Percentiles rank a stretch among this genome's conserved stretches.
These are phyloP conservation scores for Forbesichthys agassizii DNA, from an alignment of 2,113 vertebrate genomes.

Conservation along the genomic window DNA sequence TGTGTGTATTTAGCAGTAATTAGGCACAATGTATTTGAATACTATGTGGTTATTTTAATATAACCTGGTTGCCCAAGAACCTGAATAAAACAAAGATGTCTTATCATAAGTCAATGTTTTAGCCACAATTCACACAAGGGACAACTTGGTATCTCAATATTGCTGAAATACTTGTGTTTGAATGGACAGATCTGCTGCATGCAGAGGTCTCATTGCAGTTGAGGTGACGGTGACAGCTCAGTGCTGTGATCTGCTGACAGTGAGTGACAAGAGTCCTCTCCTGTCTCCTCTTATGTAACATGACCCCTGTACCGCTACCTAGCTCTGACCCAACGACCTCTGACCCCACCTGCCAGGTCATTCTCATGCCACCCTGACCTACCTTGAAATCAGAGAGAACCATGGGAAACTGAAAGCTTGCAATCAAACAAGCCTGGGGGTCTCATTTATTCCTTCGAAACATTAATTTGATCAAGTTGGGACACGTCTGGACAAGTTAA, in stretches of 20 bases:
- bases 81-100: too few relatives aligned
- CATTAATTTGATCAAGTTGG: not conserved
- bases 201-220: slow-evolving; percentile 5
- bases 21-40: too few relatives aligned
- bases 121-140: slow-evolving; percentile 11
- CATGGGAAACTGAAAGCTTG: slow-evolving; percentile 44
- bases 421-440: slow-evolving; percentile 35
- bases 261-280: slow-evolving; percentile 78
- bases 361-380: slow-evolving; percentile 80
- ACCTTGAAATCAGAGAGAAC: slow-evolving; percentile 74
- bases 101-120: too few relatives aligned
- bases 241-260: slow-evolving; percentile 70
- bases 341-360: slow-evolving; percentile 79
- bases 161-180: slow-evolving; percentile 36
- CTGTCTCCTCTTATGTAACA: slow-evolving; percentile 76
- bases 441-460: not conserved
- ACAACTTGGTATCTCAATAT: slow-evolving; percentile 47
- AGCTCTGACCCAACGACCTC: slow-evolving; percentile 69
- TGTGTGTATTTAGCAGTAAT: too few relatives aligned
- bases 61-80: too few relatives aligned
- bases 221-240: slow-evolving; percentile 62
- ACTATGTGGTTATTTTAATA: too few relatives aligned
- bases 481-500: not conserved
- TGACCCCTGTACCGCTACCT: slow-evolving; percentile 73
- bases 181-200: slow-evolving; percentile 6